Conservation (phyloP, 2,888 invertebrate genomes). For the Nephrotoma guestfalica region DNA sequence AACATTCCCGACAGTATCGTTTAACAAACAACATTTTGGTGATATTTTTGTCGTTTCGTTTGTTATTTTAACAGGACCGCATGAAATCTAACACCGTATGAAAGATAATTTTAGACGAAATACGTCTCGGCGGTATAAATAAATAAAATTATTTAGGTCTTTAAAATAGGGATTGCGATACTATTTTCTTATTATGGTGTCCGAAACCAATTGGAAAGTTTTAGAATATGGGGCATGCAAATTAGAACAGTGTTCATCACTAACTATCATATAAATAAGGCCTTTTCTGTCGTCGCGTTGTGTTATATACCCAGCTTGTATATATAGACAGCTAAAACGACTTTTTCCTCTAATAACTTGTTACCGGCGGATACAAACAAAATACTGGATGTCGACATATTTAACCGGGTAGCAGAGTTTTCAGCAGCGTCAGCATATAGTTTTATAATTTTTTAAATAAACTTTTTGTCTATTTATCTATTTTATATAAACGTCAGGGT, state of each 20-base stretch:
- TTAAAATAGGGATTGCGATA: not conserved
- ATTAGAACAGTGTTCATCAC: not conserved
- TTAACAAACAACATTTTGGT: not conserved
- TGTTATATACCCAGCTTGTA: not conserved
- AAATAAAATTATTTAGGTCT: no score
- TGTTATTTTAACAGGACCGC: not conserved
- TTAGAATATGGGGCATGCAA: not conserved
- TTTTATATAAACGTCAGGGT: not conserved
- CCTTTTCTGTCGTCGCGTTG: not conserved
- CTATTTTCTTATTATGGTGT: not conserved
- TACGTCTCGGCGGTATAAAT: no score
- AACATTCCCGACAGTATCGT: not conserved
- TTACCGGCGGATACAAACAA: not conserved
- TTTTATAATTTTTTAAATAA: not conserved
- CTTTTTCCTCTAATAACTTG: not conserved
- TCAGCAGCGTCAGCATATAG: not conserved
- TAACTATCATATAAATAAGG: not conserved
- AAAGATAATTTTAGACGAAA: no score
- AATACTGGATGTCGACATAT: not conserved
- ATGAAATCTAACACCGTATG: not conserved
- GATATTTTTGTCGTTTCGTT: not conserved
- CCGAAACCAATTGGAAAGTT: not conserved
- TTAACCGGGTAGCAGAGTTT: not conserved
- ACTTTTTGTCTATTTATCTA: not conserved
- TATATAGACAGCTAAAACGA: not conserved